phyloP scores from a whole-genome alignment of 2,113 vertebrate genomes.

The Pelecanus crispus region DNA sequence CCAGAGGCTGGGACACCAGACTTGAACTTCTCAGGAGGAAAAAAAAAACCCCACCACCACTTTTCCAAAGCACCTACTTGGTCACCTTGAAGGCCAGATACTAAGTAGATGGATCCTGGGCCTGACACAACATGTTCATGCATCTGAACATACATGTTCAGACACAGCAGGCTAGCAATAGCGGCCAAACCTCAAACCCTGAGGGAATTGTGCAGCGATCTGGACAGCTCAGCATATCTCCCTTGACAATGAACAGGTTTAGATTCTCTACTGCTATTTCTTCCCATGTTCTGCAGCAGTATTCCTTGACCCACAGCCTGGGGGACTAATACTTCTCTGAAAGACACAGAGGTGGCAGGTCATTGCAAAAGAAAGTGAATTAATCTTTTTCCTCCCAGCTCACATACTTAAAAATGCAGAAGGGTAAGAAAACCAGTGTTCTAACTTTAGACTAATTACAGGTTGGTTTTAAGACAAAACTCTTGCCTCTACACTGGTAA shows the following conservation, averaged over 20 bases:
- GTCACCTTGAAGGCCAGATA: neutral
- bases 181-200: neutral
- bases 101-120: neutral
- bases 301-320: neutral
- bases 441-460: neutral
- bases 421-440: neutral
- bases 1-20: neutral
- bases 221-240: neutral
- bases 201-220: neutral
- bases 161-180: neutral
- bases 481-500: neutral
- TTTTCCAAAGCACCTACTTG: neutral
- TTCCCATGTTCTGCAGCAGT: neutral
- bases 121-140: neutral
- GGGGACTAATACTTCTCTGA: neutral
- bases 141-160: no score
- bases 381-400: rapidly evolving
- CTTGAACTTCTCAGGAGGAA: neutral
- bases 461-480: neutral
- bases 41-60: neutral
- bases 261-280: neutral
- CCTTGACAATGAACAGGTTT: neutral
- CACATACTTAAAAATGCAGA: neutral
- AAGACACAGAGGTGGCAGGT: neutral
- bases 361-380: neutral